Conservation (phyloP, 2,888 invertebrate species). For the Megaustenia siamemsis region DNA sequence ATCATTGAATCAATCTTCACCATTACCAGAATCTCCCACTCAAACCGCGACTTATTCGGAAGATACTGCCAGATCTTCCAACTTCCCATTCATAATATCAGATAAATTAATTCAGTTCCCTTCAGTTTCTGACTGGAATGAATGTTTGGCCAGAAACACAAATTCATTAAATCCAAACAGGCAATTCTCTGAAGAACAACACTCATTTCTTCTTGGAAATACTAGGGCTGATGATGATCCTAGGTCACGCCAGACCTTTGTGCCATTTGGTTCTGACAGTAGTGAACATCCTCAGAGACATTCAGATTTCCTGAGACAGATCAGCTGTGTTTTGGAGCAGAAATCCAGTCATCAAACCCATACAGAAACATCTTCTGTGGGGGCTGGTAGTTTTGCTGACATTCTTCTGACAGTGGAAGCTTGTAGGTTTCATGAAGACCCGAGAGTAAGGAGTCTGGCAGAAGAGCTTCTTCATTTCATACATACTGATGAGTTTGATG, state of each 20-base stretch:
- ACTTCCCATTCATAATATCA: not conserved
- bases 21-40: not conserved
- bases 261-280: not conserved
- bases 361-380: slow-evolving; percentile 36
- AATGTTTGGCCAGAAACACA: too few relatives aligned
- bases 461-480: slow-evolving; percentile 46
- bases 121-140: not conserved
- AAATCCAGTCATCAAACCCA: slow-evolving; percentile 30
- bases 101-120: not conserved
- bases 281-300: not conserved
- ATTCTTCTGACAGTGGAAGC: slow-evolving; percentile 49
- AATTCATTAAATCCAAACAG: not conserved
- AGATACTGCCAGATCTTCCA: not conserved
- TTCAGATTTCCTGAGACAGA: not conserved
- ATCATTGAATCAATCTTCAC: slow-evolving; percentile 25
- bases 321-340: slow-evolving; percentile 35
- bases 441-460: slow-evolving; percentile 43
- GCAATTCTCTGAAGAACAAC: not conserved
- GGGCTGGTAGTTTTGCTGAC: slow-evolving; percentile 44
- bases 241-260: not conserved
- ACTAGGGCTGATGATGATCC: not conserved
- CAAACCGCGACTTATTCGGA: not conserved
- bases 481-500: slow-evolving; percentile 34
- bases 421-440: slow-evolving; percentile 44
- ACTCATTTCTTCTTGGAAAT: not conserved